Percentiles rank a stretch among this genome's conserved stretches.
phyloP scores from a whole-genome alignment of 2,888 invertebrate species.

The Drosophila nr. fundita region DNA sequence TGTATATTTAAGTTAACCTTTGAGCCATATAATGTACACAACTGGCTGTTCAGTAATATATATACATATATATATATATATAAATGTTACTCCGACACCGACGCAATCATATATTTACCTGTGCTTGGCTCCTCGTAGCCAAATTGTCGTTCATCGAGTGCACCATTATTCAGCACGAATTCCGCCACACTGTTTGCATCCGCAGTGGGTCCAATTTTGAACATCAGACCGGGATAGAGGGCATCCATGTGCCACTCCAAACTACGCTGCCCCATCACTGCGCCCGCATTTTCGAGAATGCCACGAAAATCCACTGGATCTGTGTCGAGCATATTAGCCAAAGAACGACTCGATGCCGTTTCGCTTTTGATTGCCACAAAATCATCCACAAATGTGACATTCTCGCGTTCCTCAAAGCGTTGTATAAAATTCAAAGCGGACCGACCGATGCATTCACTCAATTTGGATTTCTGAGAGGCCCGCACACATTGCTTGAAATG shows the following conservation, averaged over 20 bases:
- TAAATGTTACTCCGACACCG: background rate
- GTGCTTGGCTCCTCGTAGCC: conserved; percentile 82
- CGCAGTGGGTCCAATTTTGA: conserved; percentile 90
- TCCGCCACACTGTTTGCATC: conserved; percentile 90
- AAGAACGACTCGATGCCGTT: conserved; percentile 87
- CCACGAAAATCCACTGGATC: conserved; percentile 91
- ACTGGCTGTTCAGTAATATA: background rate
- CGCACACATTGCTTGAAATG: conserved; percentile 85
- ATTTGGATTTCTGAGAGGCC: conserved; percentile 84
- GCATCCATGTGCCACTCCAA: conserved; percentile 91
- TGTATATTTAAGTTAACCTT: background rate
- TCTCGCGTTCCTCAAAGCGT: conserved; percentile 88
- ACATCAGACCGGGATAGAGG: conserved; percentile 90
- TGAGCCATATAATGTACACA: background rate
- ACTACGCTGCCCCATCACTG: conserved; percentile 89
- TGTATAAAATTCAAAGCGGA: conserved; percentile 89
- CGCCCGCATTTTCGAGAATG: conserved; percentile 89
- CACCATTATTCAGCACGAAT: conserved; percentile 88
- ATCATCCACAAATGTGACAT: conserved; percentile 88
- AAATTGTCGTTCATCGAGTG: conserved; percentile 85
- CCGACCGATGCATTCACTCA: conserved; percentile 89
- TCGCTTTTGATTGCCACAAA: conserved; percentile 88
- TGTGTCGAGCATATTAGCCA: conserved; percentile 89
- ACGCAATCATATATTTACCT: conserved; percentile 62
- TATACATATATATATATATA: background rate